Conservation (phyloP, 2,888 invertebrate species). For the Caenorhabditis sp. region DNA sequence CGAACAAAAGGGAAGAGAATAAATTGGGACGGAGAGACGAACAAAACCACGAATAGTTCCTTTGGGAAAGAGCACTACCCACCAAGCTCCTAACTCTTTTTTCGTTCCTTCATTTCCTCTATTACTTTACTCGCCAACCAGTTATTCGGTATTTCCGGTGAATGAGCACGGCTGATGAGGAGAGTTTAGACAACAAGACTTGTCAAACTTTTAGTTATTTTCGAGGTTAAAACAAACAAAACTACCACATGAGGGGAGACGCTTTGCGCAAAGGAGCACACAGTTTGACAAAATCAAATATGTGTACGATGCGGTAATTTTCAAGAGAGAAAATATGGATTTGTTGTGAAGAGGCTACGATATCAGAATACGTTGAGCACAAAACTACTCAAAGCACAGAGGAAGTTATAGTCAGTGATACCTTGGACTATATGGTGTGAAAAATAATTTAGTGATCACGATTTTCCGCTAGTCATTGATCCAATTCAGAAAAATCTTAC, state of each 20-base stretch:
- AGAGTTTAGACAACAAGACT: conserved; percentile 37
- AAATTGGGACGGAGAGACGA: neutral
- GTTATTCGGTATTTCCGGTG: conserved; percentile 36
- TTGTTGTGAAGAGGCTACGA: conserved; percentile 4
- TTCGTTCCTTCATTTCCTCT: conserved; percentile 16
- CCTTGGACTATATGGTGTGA: too few relatives aligned
- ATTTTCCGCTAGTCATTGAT: too few relatives aligned
- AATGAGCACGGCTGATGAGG: conserved; percentile 21
- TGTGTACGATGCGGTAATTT: conserved; percentile 31
- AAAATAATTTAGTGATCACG: too few relatives aligned
- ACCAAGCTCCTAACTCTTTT: conserved; percentile 29
- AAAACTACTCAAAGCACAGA: neutral
- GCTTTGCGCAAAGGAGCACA: conserved; percentile 44
- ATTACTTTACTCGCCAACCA: conserved; percentile 30
- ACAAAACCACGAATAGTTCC: conserved; percentile 34
- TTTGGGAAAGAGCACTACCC: conserved; percentile 3
- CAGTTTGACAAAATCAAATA: conserved; percentile 47
- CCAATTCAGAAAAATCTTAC: conserved; percentile 3
- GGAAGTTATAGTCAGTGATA: too few relatives aligned
- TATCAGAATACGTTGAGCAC: neutral
- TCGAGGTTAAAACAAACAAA: conserved; percentile 61
- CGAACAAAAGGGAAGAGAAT: neutral
- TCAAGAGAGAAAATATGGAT: neutral
- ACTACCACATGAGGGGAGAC: conserved; percentile 35
- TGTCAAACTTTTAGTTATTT: conserved; percentile 63